Evolutionary conservation across 2,113 vertebrate genomes (phyloP).

Genomic region (Daphoenositta chrysoptera): DNA sequence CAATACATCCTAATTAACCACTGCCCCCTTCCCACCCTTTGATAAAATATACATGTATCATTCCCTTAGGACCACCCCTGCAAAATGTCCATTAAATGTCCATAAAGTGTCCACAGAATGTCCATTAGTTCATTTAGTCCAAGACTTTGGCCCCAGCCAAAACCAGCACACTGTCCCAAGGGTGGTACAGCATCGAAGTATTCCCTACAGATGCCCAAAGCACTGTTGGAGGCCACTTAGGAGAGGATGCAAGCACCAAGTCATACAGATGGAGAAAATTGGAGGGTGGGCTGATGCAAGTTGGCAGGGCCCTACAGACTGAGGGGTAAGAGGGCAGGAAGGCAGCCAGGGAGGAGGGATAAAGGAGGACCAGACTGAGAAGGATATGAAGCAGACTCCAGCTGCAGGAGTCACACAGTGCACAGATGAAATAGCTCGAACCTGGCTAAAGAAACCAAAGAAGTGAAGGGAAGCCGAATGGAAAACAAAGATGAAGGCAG

Average conservation of each 20-base stretch:
- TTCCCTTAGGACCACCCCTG: background rate
- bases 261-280: background rate
- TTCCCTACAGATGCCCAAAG: background rate
- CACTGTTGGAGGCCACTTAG: background rate
- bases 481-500: background rate
- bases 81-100: background rate
- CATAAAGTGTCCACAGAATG: background rate
- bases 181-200: fast-evolving
- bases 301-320: no score
- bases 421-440: fast-evolving
- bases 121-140: background rate
- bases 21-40: background rate
- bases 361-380: background rate
- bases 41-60: background rate
- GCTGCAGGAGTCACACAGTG: background rate
- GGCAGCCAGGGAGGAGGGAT: background rate
- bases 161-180: background rate
- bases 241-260: background rate
- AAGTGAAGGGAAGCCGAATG: background rate
- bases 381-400: background rate
- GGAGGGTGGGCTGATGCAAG: fast-evolving
- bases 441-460: background rate
- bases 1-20: background rate
- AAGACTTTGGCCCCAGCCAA: background rate
- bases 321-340: background rate